These are phyloP conservation scores for Caenorhabditis japonica DNA, from an alignment of 2,888 invertebrate genomes.

Conservation along the genomic window DNA sequence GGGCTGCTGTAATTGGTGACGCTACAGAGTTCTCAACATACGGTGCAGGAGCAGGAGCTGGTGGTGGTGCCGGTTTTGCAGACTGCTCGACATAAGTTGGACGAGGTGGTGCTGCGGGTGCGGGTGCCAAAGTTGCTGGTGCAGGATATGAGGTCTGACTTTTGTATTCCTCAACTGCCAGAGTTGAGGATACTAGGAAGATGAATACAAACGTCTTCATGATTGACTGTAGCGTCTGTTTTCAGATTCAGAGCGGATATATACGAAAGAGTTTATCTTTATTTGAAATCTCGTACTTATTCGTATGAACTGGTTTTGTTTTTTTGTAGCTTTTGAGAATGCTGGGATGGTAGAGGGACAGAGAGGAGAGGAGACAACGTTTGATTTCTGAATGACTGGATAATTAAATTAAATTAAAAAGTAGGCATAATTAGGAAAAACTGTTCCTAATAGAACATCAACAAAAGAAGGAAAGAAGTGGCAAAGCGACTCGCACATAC, in stretches of 20 bases:
- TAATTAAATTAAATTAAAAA: conserved; percentile 57
- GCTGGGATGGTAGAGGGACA: background rate
- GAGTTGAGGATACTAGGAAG: conserved; percentile 4
- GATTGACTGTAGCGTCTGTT: conserved; percentile 35
- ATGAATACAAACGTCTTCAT: conserved; percentile 29
- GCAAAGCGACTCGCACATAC: conserved; percentile 46
- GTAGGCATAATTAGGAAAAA: conserved; percentile 58
- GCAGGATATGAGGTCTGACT: conserved; percentile 33
- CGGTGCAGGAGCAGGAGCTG: conserved; percentile 10
- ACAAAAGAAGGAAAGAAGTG: conserved; percentile 53
- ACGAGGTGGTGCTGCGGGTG: conserved; percentile 8
- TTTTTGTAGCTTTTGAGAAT: conserved; percentile 31
- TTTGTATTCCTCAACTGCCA: conserved; percentile 40
- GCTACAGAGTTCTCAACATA: conserved; percentile 25
- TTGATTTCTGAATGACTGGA: conserved; percentile 27
- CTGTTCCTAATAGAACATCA: conserved; percentile 56
- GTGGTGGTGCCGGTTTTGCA: conserved; percentile 14
- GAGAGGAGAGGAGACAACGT: conserved; percentile 23
- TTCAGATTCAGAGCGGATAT: conserved; percentile 44
- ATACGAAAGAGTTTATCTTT: conserved; percentile 52
- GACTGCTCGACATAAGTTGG: conserved; percentile 24
- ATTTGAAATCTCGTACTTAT: conserved; percentile 51
- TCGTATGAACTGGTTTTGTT: conserved; percentile 45
- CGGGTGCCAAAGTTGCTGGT: conserved; percentile 15
- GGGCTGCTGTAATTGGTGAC: conserved; percentile 7